Base-by-base conservation (phyloP, 2,113 vertebrate genomes). In the Spea bombifrons region DNA sequence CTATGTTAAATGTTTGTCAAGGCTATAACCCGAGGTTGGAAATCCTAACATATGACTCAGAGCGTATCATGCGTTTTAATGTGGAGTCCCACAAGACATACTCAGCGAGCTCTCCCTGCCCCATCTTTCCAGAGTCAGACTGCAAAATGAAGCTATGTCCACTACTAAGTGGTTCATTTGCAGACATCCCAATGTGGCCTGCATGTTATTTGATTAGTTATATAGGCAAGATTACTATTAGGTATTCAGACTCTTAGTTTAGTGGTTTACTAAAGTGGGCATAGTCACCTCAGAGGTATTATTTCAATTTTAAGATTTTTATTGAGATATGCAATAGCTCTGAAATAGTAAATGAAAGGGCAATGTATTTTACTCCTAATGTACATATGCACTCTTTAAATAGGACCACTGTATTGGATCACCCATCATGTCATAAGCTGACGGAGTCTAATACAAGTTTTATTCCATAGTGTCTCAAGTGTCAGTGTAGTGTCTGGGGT, bases 231-330 rank as follows among this genome's bases (percentile, higher is more conserved):
- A n/a, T 50, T 43, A 47, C 16, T 13, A 44, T 68, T 68, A 55
- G 59, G 68, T 68, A 59, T 59, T 76, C 68, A 46, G 49, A n/a
- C 74, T 76, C 30, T 76, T 76, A 68, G 65, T 16, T 59, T 30
- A 61, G 53, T 9, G 48, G 53, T 70, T 66, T 53, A 66, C 59
- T 69, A 76, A 68, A 43, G 13, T 66, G 61, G 44, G 17, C 61
- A 66, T 44, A 66, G 59, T 17, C 63, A 55, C 43, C 43, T 55
- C 13, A 55, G 74, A 66, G 50, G 67, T 67, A 50, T 53, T 55
- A 76, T 76, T 76, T 76, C 5, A 43, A 45, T 76, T 67, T 76
- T 52, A 10, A 4, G 50, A 76, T 68, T 68, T 68, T 16, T 55
- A 68, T 59, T 12, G 52, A 9, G 13, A 44, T 30, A 30, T 30